Conservation (phyloP, 1,140 invertebrate species). For the Paracyclopina nana region DNA sequence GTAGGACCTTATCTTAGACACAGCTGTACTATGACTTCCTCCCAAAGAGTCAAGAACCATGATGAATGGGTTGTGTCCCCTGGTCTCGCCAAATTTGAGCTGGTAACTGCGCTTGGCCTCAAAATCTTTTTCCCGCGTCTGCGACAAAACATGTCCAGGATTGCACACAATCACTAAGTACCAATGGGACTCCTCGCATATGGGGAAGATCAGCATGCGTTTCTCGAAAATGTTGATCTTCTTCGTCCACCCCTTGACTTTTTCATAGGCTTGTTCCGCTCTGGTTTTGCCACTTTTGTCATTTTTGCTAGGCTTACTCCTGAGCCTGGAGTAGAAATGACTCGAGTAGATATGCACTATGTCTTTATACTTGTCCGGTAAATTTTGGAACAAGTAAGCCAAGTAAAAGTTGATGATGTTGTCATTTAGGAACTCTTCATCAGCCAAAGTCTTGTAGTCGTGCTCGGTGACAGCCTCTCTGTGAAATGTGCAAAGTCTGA, state of each 20-base stretch:
- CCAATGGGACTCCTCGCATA: conserved; percentile 54
- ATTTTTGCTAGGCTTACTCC: conserved; percentile 22
- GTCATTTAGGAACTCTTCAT: conserved; percentile 89
- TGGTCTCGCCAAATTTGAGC: no score
- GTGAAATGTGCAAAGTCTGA: no score
- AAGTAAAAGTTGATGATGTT: conserved; percentile 95
- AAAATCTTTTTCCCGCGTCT: neutral
- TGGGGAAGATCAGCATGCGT: conserved; percentile 88
- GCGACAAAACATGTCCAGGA: neutral
- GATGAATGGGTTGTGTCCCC: conserved; percentile 9
- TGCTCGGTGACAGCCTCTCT: conserved; percentile 69
- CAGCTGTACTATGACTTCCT: neutral
- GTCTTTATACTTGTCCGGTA: conserved; percentile 45
- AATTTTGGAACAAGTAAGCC: conserved; percentile 44
- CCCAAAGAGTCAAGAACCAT: conserved; percentile 9
- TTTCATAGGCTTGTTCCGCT: conserved; percentile 57
- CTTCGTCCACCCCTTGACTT: conserved; percentile 90
- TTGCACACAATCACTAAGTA: neutral
- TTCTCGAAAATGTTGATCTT: conserved; percentile 89
- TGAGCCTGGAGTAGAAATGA: conserved; percentile 87
- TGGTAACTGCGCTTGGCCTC: no score
- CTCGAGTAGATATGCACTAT: conserved; percentile 83
- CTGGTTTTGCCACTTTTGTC: conserved; percentile 31
- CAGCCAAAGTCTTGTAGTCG: conserved; percentile 69
- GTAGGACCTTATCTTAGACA: neutral